Conservation (phyloP, 2,113 vertebrate species). For the Narcine bancroftii region DNA sequence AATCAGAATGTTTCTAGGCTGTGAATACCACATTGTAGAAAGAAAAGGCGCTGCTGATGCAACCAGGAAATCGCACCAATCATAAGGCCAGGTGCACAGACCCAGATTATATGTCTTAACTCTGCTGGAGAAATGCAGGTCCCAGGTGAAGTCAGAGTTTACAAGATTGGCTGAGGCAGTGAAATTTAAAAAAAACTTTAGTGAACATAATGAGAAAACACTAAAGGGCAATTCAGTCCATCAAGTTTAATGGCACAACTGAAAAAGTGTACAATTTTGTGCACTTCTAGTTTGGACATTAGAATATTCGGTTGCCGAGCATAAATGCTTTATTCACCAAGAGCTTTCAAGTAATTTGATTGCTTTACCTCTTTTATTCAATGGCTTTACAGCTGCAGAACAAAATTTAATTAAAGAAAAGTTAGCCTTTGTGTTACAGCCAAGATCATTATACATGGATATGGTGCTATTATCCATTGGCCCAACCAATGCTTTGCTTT, state of each 20-base stretch:
- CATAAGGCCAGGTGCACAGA: not conserved
- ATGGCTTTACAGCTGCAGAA: not conserved
- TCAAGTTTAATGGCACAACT: not conserved
- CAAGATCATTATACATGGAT: not conserved
- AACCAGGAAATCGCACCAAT: not conserved
- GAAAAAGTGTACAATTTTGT: not conserved
- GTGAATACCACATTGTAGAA: not conserved
- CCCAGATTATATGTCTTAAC: not conserved
- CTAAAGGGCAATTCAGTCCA: not conserved
- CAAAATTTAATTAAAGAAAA: not conserved
- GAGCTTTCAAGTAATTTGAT: not conserved
- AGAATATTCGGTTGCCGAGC: not conserved
- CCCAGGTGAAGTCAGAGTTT: not conserved
- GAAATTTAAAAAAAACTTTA: not conserved
- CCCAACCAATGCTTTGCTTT: not conserved
- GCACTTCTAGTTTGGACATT: not conserved
- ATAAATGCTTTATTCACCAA: not conserved
- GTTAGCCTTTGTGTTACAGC: not conserved
- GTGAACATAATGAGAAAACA: not conserved
- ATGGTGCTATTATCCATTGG: not conserved
- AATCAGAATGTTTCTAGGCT: not conserved
- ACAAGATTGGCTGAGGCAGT: not conserved
- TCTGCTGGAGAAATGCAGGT: not conserved
- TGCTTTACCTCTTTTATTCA: conserved; percentile 3
- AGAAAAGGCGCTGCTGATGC: not conserved